Evolutionary conservation across 2,797 vertebrate species (phyloP).

Genomic region (Parauchenoglanis punctatus): DNA sequence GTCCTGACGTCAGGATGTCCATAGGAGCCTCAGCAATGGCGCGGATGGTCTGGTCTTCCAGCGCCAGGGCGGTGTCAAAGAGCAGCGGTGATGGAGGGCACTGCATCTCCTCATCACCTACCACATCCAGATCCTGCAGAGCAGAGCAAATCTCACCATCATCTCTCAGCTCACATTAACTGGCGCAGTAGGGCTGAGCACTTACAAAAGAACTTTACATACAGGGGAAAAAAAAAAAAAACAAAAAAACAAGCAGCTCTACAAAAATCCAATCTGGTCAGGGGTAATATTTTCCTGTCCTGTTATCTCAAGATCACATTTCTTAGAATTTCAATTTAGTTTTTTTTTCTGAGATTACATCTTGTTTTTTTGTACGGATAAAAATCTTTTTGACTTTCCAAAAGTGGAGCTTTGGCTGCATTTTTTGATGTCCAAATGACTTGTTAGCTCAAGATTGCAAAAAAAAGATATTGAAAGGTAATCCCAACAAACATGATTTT

Average conservation of each 20-base stretch:
- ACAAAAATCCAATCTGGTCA: background rate
- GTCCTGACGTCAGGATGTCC: constrained; percentile 80
- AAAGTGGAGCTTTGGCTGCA: background rate
- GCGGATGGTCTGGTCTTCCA: constrained; percentile 84
- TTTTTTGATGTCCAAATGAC: background rate
- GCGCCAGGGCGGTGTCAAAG: constrained; percentile 86
- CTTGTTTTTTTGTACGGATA: background rate
- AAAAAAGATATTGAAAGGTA: background rate
- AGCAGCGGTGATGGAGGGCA: constrained; percentile 93
- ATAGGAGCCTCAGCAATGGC: constrained; percentile 85
- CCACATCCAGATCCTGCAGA: constrained; percentile 90
- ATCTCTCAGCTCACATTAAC: background rate
- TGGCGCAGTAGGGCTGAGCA: background rate
- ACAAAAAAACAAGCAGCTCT: too few relatives aligned
- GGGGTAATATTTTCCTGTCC: background rate
- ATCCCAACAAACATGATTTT: background rate
- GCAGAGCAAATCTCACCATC: background rate
- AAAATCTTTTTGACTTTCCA: background rate
- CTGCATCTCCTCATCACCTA: constrained; percentile 88
- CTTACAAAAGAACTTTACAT: background rate
- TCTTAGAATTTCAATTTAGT: background rate
- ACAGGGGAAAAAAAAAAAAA: background rate
- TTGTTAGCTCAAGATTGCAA: background rate
- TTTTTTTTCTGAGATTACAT: background rate
- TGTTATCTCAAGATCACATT: background rate